Percentiles rank a stretch among this genome's conserved stretches.
Evolutionary conservation across 2,113 vertebrate genomes (phyloP).

Genomic region (Daubentonia madagascariensis): DNA sequence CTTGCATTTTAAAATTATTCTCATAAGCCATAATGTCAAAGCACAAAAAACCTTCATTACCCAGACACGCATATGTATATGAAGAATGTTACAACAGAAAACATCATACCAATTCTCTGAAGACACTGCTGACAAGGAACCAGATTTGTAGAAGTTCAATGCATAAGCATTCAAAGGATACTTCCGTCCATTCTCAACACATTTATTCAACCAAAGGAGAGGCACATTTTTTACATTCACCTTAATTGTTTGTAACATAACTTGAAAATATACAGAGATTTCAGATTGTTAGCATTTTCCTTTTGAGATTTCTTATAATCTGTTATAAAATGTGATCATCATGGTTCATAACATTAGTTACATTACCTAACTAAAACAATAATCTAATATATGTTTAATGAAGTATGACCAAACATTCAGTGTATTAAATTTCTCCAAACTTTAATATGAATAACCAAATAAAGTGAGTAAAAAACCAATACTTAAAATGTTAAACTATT

Average conservation of each 20-base stretch:
- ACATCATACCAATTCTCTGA: constrained; percentile 61
- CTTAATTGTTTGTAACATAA: constrained; percentile 61
- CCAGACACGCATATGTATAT: background rate
- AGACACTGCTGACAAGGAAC: constrained; percentile 47
- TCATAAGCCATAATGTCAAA: no score
- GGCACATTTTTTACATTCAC: constrained; percentile 63
- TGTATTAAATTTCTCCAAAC: background rate
- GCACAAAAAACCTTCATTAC: no score
- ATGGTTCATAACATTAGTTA: no score
- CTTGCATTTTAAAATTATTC: no score
- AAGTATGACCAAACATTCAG: background rate
- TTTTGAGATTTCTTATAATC: background rate
- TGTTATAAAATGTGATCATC: background rate
- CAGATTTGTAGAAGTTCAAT: constrained; percentile 75
- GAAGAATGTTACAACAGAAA: background rate
- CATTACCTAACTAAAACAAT: background rate
- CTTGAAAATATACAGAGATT: constrained; percentile 7
- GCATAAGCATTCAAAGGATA: constrained; percentile 70
- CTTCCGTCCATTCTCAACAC: constrained; percentile 51
- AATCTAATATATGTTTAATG: background rate
- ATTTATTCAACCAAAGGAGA: constrained; percentile 57
- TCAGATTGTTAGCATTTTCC: background rate
- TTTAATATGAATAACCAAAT: background rate
- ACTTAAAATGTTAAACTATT: background rate
- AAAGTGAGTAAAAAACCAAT: background rate